These are phyloP conservation scores for Saturnia japonica DNA, from an alignment of 2,888 invertebrate genomes.

Conservation along the genomic window DNA sequence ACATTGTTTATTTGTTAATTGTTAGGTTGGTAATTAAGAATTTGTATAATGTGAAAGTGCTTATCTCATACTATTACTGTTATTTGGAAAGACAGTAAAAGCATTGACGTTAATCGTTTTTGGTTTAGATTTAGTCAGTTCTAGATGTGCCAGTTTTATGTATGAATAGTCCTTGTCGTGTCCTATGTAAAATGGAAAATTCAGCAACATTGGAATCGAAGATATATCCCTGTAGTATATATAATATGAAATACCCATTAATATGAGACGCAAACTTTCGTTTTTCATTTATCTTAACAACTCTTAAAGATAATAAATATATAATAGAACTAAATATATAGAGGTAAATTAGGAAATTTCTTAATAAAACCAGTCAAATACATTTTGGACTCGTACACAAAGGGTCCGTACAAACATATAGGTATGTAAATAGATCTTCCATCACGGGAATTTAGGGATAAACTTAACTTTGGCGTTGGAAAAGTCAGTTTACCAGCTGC, in stretches of 20 bases:
- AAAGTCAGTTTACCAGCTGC: too few species aligned
- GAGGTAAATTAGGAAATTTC: too few species aligned
- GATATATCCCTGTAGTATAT: not conserved
- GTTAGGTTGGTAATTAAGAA: not conserved
- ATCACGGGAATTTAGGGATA: too few species aligned
- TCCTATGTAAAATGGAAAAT: not conserved
- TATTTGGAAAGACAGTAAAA: not conserved
- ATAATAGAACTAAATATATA: too few species aligned
- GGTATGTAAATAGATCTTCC: too few species aligned
- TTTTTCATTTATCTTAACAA: not conserved
- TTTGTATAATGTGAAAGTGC: not conserved
- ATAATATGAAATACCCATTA: too few species aligned
- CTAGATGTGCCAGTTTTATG: not conserved
- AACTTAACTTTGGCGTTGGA: too few species aligned
- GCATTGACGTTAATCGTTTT: not conserved
- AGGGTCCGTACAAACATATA: too few species aligned
- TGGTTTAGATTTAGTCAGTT: not conserved
- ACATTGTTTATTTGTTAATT: slow-evolving; percentile 21
- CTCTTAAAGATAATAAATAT: not conserved
- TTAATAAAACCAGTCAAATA: too few species aligned
- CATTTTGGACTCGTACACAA: too few species aligned
- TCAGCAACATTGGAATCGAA: not conserved
- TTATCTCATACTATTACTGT: not conserved
- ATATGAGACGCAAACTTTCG: not conserved
- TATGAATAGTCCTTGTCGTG: not conserved